These are phyloP conservation scores for Leptinotarsa defecta DNA, from an alignment of 1,140 invertebrate genomes.

Conservation along the genomic window DNA sequence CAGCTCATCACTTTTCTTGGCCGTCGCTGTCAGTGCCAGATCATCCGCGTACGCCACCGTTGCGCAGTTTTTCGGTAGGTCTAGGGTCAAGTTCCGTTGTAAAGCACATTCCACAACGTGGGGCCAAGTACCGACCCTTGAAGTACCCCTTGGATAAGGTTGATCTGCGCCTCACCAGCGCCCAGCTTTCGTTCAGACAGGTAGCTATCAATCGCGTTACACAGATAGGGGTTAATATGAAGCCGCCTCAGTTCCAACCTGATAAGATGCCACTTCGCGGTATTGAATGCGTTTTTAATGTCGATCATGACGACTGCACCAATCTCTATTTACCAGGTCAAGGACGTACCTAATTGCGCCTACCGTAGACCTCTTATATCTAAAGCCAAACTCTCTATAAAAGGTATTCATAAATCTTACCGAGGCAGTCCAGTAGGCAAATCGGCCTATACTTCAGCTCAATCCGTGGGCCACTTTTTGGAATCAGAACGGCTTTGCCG, in stretches of 20 bases:
- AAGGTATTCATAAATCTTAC: conserved; percentile 41
- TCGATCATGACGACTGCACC: conserved; percentile 13
- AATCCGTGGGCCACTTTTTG: not conserved
- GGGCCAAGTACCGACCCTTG: conserved; percentile 32
- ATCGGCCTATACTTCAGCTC: conserved; percentile 36
- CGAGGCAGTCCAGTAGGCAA: conserved; percentile 40
- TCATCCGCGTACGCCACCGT: conserved; percentile 34
- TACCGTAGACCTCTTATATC: conserved; percentile 45
- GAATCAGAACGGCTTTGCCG: conserved; percentile 22
- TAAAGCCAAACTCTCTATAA: conserved; percentile 50
- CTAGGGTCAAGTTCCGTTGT: conserved; percentile 20
- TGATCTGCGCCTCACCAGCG: not conserved
- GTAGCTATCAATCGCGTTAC: conserved; percentile 24
- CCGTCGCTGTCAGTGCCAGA: conserved; percentile 23
- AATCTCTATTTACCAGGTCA: not conserved
- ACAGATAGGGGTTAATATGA: conserved; percentile 26
- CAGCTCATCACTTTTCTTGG: not conserved
- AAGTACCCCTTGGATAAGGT: conserved; percentile 23
- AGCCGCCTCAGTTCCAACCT: conserved; percentile 12
- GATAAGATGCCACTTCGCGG: conserved; percentile 18
- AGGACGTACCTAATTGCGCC: conserved; percentile 34
- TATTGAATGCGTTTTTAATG: conserved; percentile 36
- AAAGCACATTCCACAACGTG: conserved; percentile 30
- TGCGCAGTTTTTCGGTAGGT: not conserved
- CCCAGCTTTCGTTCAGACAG: conserved; percentile 10